Conservation (phyloP, 1,140 invertebrate genomes). For the Oryctes rhinoceros region DNA sequence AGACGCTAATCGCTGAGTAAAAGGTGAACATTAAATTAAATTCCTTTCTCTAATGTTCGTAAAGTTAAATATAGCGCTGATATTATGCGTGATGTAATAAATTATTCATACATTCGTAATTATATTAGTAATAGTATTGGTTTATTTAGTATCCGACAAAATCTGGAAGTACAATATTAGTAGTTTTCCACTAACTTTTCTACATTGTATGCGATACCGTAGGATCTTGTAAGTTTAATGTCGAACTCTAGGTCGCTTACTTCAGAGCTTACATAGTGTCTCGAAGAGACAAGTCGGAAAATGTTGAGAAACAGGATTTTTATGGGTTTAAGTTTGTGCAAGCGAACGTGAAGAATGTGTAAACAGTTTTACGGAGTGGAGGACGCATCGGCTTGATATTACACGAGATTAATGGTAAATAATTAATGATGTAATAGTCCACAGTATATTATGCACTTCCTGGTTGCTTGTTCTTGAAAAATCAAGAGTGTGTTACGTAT, state of each 20-base stretch:
- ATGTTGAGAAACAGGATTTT: neutral
- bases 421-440: conserved; percentile 8
- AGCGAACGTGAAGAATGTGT: neutral
- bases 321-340: neutral
- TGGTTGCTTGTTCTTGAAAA: conserved; percentile 1
- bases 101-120: neutral
- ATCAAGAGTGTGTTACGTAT: neutral
- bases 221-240: neutral
- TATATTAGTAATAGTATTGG: neutral
- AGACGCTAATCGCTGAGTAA: neutral
- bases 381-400: neutral
- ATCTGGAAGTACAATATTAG: too few species aligned
- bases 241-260: neutral
- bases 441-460: neutral
- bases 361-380: neutral
- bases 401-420: neutral
- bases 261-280: neutral
- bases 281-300: neutral
- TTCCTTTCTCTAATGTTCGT: neutral
- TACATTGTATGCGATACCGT: too few species aligned
- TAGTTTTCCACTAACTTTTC: too few species aligned
- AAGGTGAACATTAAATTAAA: neutral
- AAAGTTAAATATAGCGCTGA: neutral
- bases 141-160: too few species aligned
- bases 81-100: neutral